Evolutionary conservation across 2,113 vertebrate species (phyloP).

Genomic region (Hiodon tergisus): DNA sequence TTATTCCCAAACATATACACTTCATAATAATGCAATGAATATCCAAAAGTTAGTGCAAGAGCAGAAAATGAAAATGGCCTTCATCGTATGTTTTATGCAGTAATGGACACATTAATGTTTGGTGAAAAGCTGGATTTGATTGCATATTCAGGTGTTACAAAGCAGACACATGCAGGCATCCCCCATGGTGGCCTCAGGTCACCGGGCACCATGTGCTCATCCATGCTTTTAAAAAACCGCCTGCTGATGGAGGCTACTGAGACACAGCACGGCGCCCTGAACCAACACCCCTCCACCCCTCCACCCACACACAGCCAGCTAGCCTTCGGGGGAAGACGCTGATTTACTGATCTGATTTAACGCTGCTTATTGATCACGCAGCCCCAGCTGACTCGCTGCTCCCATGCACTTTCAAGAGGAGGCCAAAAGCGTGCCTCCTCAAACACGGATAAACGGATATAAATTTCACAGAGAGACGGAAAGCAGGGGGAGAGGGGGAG

Average conservation of each 20-base stretch:
- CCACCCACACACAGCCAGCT: no score
- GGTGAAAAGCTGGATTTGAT: not conserved
- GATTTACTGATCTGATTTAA: not conserved
- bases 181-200: not conserved
- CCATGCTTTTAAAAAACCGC: not conserved
- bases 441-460: not conserved
- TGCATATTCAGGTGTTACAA: not conserved
- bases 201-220: not conserved
- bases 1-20: no score
- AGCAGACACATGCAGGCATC: not conserved
- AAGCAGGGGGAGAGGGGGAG: not conserved
- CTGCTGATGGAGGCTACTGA: not conserved
- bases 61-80: not conserved
- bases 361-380: not conserved
- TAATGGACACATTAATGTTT: not conserved
- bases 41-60: no score
- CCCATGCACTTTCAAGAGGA: not conserved
- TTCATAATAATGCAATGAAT: no score
- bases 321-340: not conserved
- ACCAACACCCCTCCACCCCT: not conserved
- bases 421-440: not conserved
- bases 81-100: not conserved
- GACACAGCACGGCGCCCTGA: not conserved
- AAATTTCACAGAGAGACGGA: slow-evolving; percentile 1
- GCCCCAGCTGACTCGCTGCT: not conserved